Evolutionary conservation across 2,797 vertebrate genomes (phyloP).

Genomic region (Rhabdomys pumilio): DNA sequence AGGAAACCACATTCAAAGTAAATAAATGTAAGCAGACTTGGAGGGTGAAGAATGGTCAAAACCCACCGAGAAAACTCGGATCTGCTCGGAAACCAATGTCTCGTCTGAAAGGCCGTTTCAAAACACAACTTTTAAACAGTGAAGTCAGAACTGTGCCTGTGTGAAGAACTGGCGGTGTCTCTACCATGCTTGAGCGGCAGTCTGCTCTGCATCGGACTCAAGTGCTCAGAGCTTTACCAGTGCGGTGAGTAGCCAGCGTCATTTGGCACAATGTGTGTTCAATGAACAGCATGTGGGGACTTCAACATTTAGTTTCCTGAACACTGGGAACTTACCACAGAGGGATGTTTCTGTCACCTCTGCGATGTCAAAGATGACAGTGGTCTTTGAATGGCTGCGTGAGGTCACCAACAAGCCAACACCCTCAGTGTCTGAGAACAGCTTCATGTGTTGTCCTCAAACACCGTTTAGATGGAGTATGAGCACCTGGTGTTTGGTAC

Average conservation of each 20-base stretch:
- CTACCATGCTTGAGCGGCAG: constrained; percentile 51
- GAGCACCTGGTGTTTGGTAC: background rate
- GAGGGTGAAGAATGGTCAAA: background rate
- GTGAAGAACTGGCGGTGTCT: constrained; percentile 18
- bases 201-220: constrained; percentile 28
- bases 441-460: rapidly evolving
- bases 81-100: background rate
- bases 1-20: background rate
- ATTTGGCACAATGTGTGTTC: constrained; percentile 49
- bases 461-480: rapidly evolving
- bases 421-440: rapidly evolving
- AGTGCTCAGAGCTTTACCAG: constrained; percentile 32
- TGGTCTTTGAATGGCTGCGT: rapidly evolving
- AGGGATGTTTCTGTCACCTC: background rate
- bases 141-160: background rate
- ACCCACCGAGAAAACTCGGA: background rate
- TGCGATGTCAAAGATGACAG: background rate
- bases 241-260: constrained; percentile 54
- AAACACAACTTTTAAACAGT: background rate
- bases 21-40: rapidly evolving
- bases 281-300: constrained; percentile 65
- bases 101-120: background rate
- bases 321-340: background rate
- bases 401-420: background rate
- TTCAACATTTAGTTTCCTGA: constrained; percentile 55